These are phyloP conservation scores for Cataglyphis cursor DNA, from an alignment of 2,888 invertebrate genomes.

Conservation along the genomic window DNA sequence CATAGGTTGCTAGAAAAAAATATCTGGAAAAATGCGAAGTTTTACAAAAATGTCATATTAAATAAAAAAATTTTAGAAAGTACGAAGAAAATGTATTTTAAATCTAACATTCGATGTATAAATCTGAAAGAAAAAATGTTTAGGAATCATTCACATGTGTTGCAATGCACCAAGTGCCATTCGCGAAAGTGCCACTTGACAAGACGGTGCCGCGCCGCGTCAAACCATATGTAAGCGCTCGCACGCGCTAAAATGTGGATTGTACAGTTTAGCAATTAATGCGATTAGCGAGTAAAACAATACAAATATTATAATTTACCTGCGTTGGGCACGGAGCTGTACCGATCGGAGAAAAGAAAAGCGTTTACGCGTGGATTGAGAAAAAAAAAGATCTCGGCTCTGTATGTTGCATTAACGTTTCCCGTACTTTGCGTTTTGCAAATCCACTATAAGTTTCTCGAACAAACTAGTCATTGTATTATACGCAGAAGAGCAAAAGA, in stretches of 20 bases:
- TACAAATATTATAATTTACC: constrained; percentile 69
- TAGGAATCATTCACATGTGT: neutral
- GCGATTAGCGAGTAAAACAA: constrained; percentile 57
- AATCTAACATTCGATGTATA: neutral
- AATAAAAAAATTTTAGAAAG: constrained; percentile 15
- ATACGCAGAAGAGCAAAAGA: constrained; percentile 68
- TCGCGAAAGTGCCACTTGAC: constrained; percentile 61
- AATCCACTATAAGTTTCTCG: constrained; percentile 77
- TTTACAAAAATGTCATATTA: neutral
- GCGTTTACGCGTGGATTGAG: constrained; percentile 52
- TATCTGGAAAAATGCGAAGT: neutral
- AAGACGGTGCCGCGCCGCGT: neutral
- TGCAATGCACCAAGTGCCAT: constrained; percentile 81
- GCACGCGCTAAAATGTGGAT: constrained; percentile 44
- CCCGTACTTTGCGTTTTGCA: constrained; percentile 67
- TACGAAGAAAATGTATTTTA: constrained; percentile 19
- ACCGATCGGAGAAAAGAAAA: constrained; percentile 46
- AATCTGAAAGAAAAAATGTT: neutral
- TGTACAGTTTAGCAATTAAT: constrained; percentile 60
- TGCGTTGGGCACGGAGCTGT: constrained; percentile 35
- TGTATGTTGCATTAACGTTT: constrained; percentile 62
- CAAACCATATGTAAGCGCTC: constrained; percentile 26
- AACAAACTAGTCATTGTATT: constrained; percentile 81
- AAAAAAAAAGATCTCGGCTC: constrained; percentile 28
- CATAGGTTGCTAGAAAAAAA: neutral